phyloP scores from a whole-genome alignment of 2,797 vertebrate species.

The Thunnus albacares region DNA sequence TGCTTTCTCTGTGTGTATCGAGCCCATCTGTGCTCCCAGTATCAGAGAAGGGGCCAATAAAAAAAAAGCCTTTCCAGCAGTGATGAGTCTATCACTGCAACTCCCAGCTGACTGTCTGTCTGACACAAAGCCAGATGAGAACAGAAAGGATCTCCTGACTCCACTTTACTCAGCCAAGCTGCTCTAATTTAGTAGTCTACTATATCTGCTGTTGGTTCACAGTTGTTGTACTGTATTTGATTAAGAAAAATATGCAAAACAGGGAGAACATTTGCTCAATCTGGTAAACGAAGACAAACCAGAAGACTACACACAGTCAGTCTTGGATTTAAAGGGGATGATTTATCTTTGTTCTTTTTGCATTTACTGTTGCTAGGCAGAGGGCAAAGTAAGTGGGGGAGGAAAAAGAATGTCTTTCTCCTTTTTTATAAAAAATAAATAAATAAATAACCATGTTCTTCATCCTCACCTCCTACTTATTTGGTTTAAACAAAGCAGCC shows the following conservation, averaged over 20 bases:
- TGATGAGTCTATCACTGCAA: constrained; percentile 66
- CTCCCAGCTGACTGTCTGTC: constrained; percentile 61
- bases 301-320: background rate
- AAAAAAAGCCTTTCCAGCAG: constrained; percentile 39
- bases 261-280: background rate
- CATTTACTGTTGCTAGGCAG: constrained; percentile 5
- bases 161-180: constrained; percentile 41
- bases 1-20: constrained; percentile 5
- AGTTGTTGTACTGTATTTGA: constrained; percentile 1
- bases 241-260: constrained; percentile 27
- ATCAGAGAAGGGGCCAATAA: constrained; percentile 52
- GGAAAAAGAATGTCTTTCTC: background rate
- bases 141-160: constrained; percentile 49
- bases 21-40: constrained; percentile 61
- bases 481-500: constrained; percentile 2
- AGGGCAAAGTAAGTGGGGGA: background rate
- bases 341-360: constrained; percentile 24
- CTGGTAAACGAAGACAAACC: background rate
- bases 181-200: constrained; percentile 34
- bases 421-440: constrained; percentile 18
- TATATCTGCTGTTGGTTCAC: constrained; percentile 16
- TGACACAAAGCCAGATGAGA: constrained; percentile 63
- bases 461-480: background rate
- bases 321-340: constrained; percentile 8
- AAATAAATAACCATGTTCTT: constrained; percentile 1